phyloP scores from a whole-genome alignment of 2,113 vertebrate species.

The Cochlearius cochlearius region DNA sequence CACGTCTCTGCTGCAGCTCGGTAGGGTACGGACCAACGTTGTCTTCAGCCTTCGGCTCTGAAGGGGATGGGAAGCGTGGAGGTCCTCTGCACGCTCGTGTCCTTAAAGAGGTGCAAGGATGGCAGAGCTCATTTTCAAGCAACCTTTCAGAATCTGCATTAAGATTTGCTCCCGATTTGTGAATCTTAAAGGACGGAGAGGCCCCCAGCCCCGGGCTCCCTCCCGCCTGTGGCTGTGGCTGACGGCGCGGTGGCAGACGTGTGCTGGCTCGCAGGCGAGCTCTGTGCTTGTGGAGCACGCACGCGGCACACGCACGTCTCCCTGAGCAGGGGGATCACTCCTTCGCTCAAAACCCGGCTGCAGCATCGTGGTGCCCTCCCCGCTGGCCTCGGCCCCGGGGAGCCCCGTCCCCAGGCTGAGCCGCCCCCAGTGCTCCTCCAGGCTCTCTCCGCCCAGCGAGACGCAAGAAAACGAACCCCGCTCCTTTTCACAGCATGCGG shows the following conservation, averaged over 20 bases:
- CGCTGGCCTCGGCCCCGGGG: background rate
- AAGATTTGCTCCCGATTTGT: rapidly evolving
- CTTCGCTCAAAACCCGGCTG: rapidly evolving
- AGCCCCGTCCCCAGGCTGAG: rapidly evolving
- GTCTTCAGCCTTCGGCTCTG: background rate
- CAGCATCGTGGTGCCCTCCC: background rate
- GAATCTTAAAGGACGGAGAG: background rate
- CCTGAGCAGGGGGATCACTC: background rate
- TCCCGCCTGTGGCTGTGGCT: background rate
- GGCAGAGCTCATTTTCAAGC: background rate
- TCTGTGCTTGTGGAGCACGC: background rate
- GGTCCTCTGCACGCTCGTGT: background rate
- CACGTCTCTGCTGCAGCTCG: background rate
- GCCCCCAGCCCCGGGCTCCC: background rate
- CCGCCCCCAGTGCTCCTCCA: rapidly evolving
- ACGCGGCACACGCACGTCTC: background rate
- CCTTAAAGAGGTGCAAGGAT: background rate
- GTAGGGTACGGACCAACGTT: background rate
- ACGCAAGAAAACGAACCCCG: background rate
- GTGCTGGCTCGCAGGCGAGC: background rate
- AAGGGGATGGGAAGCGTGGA: rapidly evolving
- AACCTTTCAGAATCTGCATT: rapidly evolving
- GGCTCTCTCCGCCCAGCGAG: background rate
- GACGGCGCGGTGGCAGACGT: background rate
- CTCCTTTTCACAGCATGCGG: background rate